Conservation (phyloP, 2,113 vertebrate genomes). For the Mesocricetus auratus region DNA sequence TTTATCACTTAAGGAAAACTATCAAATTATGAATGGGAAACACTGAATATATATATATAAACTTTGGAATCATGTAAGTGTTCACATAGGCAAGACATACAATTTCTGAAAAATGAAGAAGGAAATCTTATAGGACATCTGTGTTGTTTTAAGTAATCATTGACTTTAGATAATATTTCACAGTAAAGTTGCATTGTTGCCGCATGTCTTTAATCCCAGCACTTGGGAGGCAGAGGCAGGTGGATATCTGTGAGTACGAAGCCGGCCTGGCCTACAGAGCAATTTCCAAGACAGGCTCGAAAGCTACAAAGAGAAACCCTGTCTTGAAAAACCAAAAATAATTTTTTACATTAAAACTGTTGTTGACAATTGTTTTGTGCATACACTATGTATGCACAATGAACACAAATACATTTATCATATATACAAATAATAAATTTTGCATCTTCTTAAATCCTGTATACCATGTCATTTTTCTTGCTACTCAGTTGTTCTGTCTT, state of each 20-base stretch:
- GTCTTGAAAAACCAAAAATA: too few relatives aligned
- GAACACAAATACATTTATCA: not conserved
- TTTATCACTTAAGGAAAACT: not conserved
- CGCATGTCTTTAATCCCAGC: too few relatives aligned
- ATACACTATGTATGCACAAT: not conserved
- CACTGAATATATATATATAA: not conserved
- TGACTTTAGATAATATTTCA: not conserved
- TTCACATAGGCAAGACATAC: conserved; percentile 13
- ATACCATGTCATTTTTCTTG: not conserved
- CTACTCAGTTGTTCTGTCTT: not conserved
- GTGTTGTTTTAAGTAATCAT: not conserved
- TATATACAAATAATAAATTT: not conserved
- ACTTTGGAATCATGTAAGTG: not conserved
- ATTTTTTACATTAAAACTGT: not conserved
- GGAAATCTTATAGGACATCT: not conserved
- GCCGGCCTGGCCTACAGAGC: too few relatives aligned
- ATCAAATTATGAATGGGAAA: not conserved
- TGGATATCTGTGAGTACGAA: too few relatives aligned
- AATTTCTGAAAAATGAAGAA: not conserved
- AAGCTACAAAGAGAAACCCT: too few relatives aligned
- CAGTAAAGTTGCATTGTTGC: too few relatives aligned
- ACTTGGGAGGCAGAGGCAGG: too few relatives aligned
- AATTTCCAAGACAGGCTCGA: too few relatives aligned
- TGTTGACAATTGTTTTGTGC: not conserved
- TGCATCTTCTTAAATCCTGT: not conserved